Evolutionary conservation across 2,113 vertebrate genomes (phyloP), one percentile per base, ranked within the genome.

Genomic region (Ammodytes dubius): DNA sequence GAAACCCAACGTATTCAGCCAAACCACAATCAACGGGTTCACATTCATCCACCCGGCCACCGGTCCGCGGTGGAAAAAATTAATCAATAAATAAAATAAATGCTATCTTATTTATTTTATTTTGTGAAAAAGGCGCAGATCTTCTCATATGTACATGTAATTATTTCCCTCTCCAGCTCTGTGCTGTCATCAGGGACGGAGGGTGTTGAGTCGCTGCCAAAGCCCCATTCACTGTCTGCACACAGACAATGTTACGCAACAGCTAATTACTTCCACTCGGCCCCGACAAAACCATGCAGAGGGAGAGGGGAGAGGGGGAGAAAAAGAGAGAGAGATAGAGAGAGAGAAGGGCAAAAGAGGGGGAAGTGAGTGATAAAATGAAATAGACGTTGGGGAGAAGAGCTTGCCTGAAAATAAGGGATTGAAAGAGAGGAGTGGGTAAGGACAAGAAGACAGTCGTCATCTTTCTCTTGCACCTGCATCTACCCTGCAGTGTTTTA

Each of bases 191-290:
- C 35, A 78, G 87, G 86, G 89, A 92, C 89, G 63, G 49, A 73
- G 73, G 82, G 86, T 76, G 79, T 79, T 57, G 71, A 85, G 77
- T 42, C 52, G 42, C 71, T 90, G 94, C 88, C 92, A 93, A 90
- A 87, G 78, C 73, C 78, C 81, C 78, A 83, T 93, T 91, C 88
- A 81, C 87, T 84, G 91, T 89, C 92, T 93, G 90, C 88, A 87
- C 90, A 91, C 77, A 80, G 80, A 71, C 82, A 77, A 78, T 84
- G 91, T 94, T 95, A 94, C 60, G 86, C 90, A 95, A 94, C 74
- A 66, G 77, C 89, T 93, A 94, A 94, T 94, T 92, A 94, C 90
- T 92, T 92, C 86, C 93, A 92, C 91, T 92, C 83, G 82, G 85
- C 86, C 86, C 73, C 53, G 53, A 80, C 73, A 72, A 85, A 90